phyloP scores from a whole-genome alignment of 2,113 vertebrate species.

The Notothenia rossii region DNA sequence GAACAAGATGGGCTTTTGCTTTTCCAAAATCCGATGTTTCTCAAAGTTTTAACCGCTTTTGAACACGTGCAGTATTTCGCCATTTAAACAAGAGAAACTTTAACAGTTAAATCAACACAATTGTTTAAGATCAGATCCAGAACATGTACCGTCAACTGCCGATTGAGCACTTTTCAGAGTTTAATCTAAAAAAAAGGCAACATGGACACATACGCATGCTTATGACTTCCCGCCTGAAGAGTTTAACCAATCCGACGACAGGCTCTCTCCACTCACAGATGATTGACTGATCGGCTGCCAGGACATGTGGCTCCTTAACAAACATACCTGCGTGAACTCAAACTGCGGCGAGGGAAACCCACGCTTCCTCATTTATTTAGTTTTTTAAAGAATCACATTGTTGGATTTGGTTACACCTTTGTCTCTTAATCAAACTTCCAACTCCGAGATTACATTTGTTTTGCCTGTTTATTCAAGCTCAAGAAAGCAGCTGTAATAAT shows the following conservation, averaged over 20 bases:
- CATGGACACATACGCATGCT: not conserved
- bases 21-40: too few relatives aligned
- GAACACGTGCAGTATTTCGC: not conserved
- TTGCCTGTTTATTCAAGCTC: too few relatives aligned
- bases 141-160: conserved; percentile 1
- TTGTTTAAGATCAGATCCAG: not conserved
- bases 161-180: not conserved
- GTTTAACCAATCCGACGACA: not conserved
- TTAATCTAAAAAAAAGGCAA: too few relatives aligned
- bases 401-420: not conserved
- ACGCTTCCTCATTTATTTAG: not conserved
- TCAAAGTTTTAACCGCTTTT: not conserved
- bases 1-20: too few relatives aligned
- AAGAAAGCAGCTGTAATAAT: too few relatives aligned
- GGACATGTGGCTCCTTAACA: conserved; percentile 27
- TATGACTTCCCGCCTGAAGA: not conserved
- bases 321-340: not conserved
- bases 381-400: too few relatives aligned
- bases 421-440: not conserved
- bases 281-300: conserved; percentile 46
- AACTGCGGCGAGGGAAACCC: not conserved
- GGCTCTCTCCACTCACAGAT: conserved; percentile 23
- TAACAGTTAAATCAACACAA: too few relatives aligned
- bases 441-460: too few relatives aligned
- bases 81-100: not conserved